These are phyloP conservation scores for Echinops telfairi DNA, from an alignment of 2,113 vertebrate species.

Conservation along the genomic window DNA sequence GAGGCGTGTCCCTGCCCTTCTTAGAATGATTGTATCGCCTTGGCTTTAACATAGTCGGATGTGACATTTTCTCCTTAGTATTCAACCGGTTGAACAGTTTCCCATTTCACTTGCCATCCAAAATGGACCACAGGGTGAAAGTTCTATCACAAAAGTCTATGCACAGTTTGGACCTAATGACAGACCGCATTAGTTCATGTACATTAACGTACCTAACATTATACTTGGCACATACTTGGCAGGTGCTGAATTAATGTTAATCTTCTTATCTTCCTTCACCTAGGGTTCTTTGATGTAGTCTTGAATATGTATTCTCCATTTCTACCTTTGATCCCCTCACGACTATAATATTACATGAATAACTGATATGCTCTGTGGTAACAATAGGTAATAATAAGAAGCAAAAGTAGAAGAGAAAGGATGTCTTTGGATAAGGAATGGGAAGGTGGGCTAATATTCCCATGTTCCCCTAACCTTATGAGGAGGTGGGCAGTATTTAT, in stretches of 20 bases:
- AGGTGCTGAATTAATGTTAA: conserved; percentile 47
- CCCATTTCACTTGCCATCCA: background rate
- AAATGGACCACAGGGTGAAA: background rate
- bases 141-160: background rate
- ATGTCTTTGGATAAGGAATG: background rate
- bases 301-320: background rate
- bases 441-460: background rate
- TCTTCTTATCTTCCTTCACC: background rate
- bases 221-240: background rate
- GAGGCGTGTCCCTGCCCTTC: background rate
- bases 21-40: background rate
- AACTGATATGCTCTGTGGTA: background rate
- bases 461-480: background rate
- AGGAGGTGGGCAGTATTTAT: background rate
- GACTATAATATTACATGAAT: background rate
- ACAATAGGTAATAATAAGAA: background rate
- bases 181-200: background rate
- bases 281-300: background rate
- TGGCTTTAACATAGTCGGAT: background rate
- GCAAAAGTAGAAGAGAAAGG: background rate
- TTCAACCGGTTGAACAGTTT: background rate
- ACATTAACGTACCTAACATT: background rate
- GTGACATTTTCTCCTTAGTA: background rate
- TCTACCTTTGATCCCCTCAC: background rate
- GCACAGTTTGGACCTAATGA: background rate